A percentile compares a stretch with the other conserved stretches of the same genome.
Conservation (phyloP, 2,888 invertebrate species). For the Steinernema scapterisci region DNA sequence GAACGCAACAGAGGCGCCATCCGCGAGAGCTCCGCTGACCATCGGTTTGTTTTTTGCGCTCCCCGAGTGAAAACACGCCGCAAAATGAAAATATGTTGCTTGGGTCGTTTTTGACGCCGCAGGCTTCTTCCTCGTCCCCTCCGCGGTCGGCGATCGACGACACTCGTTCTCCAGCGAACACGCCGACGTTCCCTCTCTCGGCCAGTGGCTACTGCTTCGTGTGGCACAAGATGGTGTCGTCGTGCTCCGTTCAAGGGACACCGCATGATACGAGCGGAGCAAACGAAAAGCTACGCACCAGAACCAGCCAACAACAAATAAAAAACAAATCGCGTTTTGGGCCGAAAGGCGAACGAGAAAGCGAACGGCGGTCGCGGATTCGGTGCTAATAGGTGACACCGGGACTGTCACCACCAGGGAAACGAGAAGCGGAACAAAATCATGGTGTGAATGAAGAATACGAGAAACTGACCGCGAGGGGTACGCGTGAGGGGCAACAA, state of each 20-base stretch:
- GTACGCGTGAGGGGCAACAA: too few relatives aligned
- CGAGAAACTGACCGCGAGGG: too few relatives aligned
- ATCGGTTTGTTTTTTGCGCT: constrained; percentile 8
- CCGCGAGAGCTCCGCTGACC: not conserved
- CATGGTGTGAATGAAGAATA: too few relatives aligned
- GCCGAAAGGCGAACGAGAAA: not conserved
- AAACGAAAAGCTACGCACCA: constrained; percentile 24
- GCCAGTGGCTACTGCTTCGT: constrained; percentile 27
- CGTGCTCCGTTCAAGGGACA: constrained; percentile 28
- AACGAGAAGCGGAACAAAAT: too few relatives aligned
- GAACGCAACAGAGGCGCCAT: not conserved
- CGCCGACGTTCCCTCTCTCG: not conserved
- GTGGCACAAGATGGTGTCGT: constrained; percentile 4
- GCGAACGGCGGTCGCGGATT: too few relatives aligned
- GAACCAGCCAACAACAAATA: constrained; percentile 28
- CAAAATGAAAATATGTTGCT: constrained; percentile 29
- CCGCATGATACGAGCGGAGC: constrained; percentile 30
- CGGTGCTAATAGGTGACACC: too few relatives aligned
- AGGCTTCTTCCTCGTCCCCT: too few relatives aligned
- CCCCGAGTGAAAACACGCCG: not conserved
- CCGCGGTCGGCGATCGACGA: not conserved
- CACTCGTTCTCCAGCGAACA: not conserved
- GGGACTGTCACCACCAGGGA: too few relatives aligned
- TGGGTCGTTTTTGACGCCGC: constrained; percentile 1
- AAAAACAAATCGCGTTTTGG: constrained; percentile 15